These are phyloP conservation scores for Micrastur ruficollis DNA, from an alignment of 2,797 vertebrate genomes.

Conservation along the genomic window DNA sequence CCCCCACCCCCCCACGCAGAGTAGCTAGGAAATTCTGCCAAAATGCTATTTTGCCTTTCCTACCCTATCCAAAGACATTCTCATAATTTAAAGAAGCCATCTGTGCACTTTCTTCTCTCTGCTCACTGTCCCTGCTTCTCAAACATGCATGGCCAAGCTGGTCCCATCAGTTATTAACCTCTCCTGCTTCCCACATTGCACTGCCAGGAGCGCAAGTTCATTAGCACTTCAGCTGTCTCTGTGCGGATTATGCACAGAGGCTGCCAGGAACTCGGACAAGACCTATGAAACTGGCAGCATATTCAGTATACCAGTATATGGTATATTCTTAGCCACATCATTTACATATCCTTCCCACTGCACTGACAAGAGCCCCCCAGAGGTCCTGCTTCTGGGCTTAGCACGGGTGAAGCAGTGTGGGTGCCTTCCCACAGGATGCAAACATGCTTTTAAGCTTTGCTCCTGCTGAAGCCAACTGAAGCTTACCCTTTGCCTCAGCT, in stretches of 20 bases:
- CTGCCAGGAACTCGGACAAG: background rate
- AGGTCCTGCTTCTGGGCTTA: background rate
- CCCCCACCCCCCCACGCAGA: background rate
- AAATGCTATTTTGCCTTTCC: background rate
- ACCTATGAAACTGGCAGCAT: background rate
- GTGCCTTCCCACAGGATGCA: background rate
- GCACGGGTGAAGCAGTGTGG: background rate
- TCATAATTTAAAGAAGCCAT: background rate
- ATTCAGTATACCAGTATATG: background rate
- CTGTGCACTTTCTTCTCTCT: background rate
- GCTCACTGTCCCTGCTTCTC: background rate
- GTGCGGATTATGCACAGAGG: background rate
- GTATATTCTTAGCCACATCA: background rate
- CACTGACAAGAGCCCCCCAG: background rate
- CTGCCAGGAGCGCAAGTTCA: background rate
- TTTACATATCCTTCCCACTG: background rate
- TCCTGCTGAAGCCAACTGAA: background rate
- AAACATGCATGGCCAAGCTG: background rate
- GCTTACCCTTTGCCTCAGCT: background rate
- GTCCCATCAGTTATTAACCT: background rate
- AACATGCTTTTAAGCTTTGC: background rate
- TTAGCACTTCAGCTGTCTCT: background rate
- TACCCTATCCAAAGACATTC: background rate
- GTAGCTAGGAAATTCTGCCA: background rate
- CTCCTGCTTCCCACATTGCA: background rate